Evolutionary conservation across 1,140 invertebrate species (phyloP), one percentile per base, ranked within the genome.

Genomic region (Lordiphosa collinella): DNA sequence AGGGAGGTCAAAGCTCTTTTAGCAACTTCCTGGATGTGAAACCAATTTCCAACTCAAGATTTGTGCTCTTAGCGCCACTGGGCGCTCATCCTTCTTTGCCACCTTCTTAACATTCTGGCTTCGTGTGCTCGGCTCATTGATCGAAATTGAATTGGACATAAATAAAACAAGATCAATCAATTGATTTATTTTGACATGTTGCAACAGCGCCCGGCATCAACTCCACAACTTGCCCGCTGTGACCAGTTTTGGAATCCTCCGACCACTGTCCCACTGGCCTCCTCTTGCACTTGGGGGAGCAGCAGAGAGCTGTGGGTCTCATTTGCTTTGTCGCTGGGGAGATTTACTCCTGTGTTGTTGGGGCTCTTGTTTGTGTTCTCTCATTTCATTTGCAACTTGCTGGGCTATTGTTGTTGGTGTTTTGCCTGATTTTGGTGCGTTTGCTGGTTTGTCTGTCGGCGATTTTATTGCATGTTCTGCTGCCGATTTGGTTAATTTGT

Each of bases 151-250:
- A 88, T 87, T 88, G 87, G 87, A 88, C 87, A 88, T 88, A 88
- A 88, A 88, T 88, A 88, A 88, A 88, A 67, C 87, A 88, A 88
- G 88, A 88, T 88, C 88, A 88, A 88, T 88, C 87, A 88, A 88
- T 88, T 88, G 87, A 88, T 88, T 88, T 88, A 88, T 88, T 88
- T 88, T 86, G 87, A 88, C 87, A 88, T 88, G 80, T 88, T 88
- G 86, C 73, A 85, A 78, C 72, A 85, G 64, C 60, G 78, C 44
- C 6, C 64, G 40, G 22, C 44, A 52, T 13, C 48, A 43, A 36
- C 48, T 44, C 11, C 44, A 57, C 47, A 34, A 56, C 54, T 16
- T 37, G 37, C 35, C 55, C 50, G 37, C 54, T 43, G 38, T 54
- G 55, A 58, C 78, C 63, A 60, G 66, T 70, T 71, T 71, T 71